These are phyloP conservation scores for Sphaeramia orbicularis DNA, from an alignment of 2,797 vertebrate species.

Conservation along the genomic window DNA sequence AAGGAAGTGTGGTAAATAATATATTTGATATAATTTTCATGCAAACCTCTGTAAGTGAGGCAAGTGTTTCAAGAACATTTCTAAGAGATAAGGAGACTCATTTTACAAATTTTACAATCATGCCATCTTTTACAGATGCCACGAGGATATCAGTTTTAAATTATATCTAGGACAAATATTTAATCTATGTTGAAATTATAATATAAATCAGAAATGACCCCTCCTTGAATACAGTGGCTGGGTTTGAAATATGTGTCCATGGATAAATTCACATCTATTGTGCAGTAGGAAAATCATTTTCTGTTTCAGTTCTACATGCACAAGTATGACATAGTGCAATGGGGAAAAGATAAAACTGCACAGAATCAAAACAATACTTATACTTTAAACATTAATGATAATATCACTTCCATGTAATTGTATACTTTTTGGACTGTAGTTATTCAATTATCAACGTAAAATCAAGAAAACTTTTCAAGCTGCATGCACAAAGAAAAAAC, in stretches of 20 bases:
- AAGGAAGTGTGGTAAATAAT: not conserved
- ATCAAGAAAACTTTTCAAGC: slow-evolving; percentile 48
- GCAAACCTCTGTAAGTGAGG: not conserved
- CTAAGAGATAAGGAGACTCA: not conserved
- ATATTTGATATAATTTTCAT: not conserved
- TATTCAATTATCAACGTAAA: slow-evolving; percentile 25
- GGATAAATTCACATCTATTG: slow-evolving; percentile 3
- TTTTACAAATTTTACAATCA: not conserved
- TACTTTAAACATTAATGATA: slow-evolving; percentile 41
- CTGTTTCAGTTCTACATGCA: slow-evolving; percentile 46
- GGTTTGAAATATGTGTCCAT: slow-evolving; percentile 2
- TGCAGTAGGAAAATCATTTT: not conserved
- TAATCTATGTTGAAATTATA: not conserved
- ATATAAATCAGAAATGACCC: not conserved
- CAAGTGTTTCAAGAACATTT: not conserved
- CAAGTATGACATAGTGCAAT: slow-evolving; percentile 38
- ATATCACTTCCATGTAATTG: slow-evolving; percentile 41
- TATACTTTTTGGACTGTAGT: slow-evolving; percentile 29
- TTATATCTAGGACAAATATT: not conserved
- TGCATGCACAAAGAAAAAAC: slow-evolving; percentile 63
- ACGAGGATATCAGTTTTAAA: not conserved
- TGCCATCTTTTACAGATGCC: not conserved
- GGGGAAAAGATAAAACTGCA: slow-evolving; percentile 30
- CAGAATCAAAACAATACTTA: slow-evolving; percentile 10
- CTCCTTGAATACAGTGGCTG: not conserved